Conservation (phyloP, 2,888 invertebrate genomes). For the Cerastis leucographa region DNA sequence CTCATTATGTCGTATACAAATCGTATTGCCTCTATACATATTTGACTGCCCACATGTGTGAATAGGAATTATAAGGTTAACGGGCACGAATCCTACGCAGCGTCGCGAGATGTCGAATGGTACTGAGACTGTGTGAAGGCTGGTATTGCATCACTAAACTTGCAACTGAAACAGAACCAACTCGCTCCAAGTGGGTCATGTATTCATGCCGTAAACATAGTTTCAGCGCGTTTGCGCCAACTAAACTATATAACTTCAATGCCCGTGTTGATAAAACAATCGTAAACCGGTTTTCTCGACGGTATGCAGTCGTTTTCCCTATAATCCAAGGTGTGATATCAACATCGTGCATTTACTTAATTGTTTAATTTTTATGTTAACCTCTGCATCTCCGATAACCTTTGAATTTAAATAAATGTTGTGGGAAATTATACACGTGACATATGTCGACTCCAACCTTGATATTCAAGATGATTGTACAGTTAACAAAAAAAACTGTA, state of each 20-base stretch:
- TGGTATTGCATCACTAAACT: slow-evolving; percentile 80
- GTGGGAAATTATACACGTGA: slow-evolving; percentile 24
- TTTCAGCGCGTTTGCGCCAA: slow-evolving; percentile 76
- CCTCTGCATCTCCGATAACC: slow-evolving; percentile 19
- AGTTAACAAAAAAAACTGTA: slow-evolving; percentile 12
- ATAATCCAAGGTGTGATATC: slow-evolving; percentile 54
- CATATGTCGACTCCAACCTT: slow-evolving; percentile 9
- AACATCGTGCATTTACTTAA: slow-evolving; percentile 43
- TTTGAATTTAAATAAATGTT: slow-evolving; percentile 20
- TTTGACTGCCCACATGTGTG: slow-evolving; percentile 61
- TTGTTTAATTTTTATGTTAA: slow-evolving; percentile 31
- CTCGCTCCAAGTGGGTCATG: slow-evolving; percentile 87
- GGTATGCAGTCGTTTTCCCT: slow-evolving; percentile 59
- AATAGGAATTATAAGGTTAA: slow-evolving; percentile 68
- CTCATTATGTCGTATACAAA: slow-evolving; percentile 60
- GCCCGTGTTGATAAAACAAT: slow-evolving; percentile 79
- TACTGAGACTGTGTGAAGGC: slow-evolving; percentile 73
- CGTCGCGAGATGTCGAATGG: slow-evolving; percentile 70
- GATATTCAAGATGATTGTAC: slow-evolving; percentile 15
- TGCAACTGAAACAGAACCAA: slow-evolving; percentile 79
- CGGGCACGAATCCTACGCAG: slow-evolving; percentile 69
- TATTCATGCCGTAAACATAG: slow-evolving; percentile 82
- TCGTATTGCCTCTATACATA: slow-evolving; percentile 56
- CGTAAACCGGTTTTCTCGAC: slow-evolving; percentile 79
- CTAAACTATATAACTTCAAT: slow-evolving; percentile 70